phyloP scores from a whole-genome alignment of 2,797 vertebrate genomes.

The Mormyrops attenuatus region DNA sequence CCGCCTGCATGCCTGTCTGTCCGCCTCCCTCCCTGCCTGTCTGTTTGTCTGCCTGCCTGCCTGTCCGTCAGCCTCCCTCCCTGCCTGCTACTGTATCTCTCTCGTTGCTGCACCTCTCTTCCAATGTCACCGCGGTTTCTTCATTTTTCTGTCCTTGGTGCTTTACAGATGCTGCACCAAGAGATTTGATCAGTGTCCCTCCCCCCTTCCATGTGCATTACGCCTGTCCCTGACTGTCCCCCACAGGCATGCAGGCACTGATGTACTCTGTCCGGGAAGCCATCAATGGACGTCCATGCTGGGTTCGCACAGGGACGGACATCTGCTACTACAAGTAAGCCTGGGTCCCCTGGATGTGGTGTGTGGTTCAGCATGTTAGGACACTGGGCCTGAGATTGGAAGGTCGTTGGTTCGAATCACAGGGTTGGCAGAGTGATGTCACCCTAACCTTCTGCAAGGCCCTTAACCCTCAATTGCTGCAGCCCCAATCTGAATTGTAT shows the following conservation, averaged over 20 bases:
- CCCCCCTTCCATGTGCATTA: not conserved
- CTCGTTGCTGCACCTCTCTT: not conserved
- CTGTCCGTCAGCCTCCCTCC: not conserved
- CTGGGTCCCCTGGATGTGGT: not conserved
- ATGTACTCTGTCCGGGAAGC: constrained; percentile 98
- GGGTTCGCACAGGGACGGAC: constrained; percentile 86
- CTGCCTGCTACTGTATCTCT: not conserved
- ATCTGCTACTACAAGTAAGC: constrained; percentile 99
- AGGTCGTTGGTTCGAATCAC: not conserved
- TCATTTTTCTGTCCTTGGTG: not conserved
- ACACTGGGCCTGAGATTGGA: not conserved
- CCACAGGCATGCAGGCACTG: constrained; percentile 89
- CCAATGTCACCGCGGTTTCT: not conserved
- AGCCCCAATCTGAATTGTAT: not conserved
- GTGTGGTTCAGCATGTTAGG: not conserved
- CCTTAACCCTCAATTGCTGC: not conserved
- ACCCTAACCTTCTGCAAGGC: not conserved
- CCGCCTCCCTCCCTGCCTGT: not conserved
- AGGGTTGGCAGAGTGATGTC: not conserved
- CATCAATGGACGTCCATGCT: constrained; percentile 77
- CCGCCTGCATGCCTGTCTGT: not conserved
- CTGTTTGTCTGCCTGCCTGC: too few relatives aligned
- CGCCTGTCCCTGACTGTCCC: not conserved
- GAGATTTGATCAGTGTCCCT: not conserved
- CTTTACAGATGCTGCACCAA: not conserved